A percentile compares a stretch with the other conserved stretches of the same genome.
Conservation (phyloP, 2,113 vertebrate species). For the Ariopsis seemanni region DNA sequence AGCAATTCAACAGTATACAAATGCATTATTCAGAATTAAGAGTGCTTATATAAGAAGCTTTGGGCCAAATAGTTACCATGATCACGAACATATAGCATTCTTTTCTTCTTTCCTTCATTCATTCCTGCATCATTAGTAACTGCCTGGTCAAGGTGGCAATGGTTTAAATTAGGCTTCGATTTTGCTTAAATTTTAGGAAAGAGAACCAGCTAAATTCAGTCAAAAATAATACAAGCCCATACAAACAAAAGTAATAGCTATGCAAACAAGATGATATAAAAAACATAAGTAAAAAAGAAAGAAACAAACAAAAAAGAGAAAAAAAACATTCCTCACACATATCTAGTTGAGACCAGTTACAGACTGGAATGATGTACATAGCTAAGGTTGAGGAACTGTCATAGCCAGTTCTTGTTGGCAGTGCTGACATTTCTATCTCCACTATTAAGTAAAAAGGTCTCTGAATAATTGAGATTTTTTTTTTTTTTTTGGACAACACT, state of each 20-base stretch:
- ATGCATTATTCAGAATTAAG: neutral
- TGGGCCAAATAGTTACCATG: neutral
- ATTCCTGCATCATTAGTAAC: neutral
- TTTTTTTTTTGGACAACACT: neutral
- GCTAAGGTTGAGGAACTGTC: neutral
- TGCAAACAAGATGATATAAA: neutral
- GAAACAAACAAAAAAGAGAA: neutral
- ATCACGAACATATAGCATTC: neutral
- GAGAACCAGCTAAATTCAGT: neutral
- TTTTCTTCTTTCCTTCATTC: neutral
- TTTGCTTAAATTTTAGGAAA: neutral
- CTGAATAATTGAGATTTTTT: neutral
- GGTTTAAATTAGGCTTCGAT: neutral
- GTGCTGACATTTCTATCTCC: neutral
- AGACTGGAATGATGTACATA: no score
- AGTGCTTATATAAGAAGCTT: neutral
- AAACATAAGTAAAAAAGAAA: neutral
- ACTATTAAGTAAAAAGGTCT: neutral
- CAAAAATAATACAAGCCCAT: neutral
- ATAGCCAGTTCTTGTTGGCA: neutral
- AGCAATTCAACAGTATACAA: neutral
- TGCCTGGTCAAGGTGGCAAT: neutral
- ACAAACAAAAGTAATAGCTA: neutral
- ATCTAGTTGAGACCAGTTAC: neutral
- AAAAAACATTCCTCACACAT: neutral